Evolutionary conservation across 2,888 invertebrate species (phyloP).

Genomic region (Perizoma affinitatum): DNA sequence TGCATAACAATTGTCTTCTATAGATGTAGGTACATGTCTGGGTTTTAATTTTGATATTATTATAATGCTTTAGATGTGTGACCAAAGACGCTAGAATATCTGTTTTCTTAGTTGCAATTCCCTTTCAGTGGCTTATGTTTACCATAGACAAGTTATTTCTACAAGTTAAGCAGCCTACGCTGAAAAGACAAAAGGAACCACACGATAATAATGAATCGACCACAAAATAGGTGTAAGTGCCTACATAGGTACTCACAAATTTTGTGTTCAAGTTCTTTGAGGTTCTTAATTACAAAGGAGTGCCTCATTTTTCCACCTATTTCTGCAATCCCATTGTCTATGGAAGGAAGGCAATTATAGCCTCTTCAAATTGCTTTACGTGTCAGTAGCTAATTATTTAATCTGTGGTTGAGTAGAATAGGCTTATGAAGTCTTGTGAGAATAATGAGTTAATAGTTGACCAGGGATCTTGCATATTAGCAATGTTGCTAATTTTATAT

Average conservation of each 20-base stretch:
- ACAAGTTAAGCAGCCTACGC: too few species aligned
- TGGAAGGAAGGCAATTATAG: conserved; percentile 9
- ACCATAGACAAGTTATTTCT: background rate
- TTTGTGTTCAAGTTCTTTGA: too few species aligned
- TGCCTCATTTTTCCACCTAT: conserved; percentile 13
- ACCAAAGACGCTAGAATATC: background rate
- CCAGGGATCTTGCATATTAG: background rate
- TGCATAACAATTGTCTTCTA: conserved; percentile 37
- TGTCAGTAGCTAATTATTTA: conserved; percentile 10
- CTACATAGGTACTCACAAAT: too few species aligned
- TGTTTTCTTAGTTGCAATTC: background rate
- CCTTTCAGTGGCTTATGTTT: background rate
- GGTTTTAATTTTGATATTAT: conserved; percentile 39
- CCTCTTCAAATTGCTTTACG: conserved; percentile 8
- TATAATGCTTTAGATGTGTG: conserved; percentile 14
- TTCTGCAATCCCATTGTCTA: conserved; percentile 17
- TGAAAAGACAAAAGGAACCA: conserved; percentile 10
- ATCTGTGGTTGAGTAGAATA: conserved; percentile 10
- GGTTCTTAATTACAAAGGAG: conserved; percentile 19
- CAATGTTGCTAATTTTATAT: background rate
- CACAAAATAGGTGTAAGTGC: background rate
- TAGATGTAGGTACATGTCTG: conserved; percentile 25
- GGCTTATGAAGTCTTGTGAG: too few species aligned
- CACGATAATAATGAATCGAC: conserved; percentile 3
- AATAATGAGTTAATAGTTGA: too few species aligned